A percentile compares a stretch with the other conserved stretches of the same genome.
phyloP scores from a whole-genome alignment of 2,113 vertebrate genomes.

The Labeo catla region DNA sequence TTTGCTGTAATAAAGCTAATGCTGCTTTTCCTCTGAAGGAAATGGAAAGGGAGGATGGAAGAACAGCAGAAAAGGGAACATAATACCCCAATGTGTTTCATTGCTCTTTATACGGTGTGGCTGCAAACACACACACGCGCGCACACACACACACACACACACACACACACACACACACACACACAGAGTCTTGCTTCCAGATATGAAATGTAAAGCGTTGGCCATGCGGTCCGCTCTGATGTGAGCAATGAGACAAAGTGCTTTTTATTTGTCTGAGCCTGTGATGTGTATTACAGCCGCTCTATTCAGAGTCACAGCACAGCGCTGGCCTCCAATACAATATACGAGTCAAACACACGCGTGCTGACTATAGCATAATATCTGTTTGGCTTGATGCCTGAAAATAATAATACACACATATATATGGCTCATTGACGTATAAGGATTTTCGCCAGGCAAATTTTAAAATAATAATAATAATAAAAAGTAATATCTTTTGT shows the following conservation, averaged over 20 bases:
- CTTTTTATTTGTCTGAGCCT: slow-evolving; percentile 47
- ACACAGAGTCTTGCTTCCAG: slow-evolving; percentile 20
- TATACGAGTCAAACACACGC: neutral
- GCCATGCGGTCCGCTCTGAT: slow-evolving; percentile 39
- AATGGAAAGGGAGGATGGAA: slow-evolving; percentile 45
- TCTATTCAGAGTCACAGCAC: neutral
- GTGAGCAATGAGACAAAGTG: slow-evolving; percentile 42
- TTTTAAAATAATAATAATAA: too few relatives aligned
- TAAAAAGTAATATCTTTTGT: too few relatives aligned
- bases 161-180: neutral
- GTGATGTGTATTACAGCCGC: neutral
- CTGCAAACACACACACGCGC: neutral
- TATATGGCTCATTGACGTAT: neutral
- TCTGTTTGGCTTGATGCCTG: neutral
- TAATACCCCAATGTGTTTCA: slow-evolving; percentile 13
- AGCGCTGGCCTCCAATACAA: neutral
- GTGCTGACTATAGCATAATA: neutral
- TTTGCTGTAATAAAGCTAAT: slow-evolving; percentile 57
- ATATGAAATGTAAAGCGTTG: slow-evolving; percentile 47
- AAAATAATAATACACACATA: neutral
- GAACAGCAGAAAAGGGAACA: slow-evolving; percentile 33
- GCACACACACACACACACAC: neutral
- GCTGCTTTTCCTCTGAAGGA: slow-evolving; percentile 38
- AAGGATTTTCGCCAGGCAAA: too few relatives aligned
- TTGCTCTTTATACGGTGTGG: slow-evolving; percentile 7